These are phyloP conservation scores for Neolamprologus caudopunctatus DNA, from an alignment of 2,113 vertebrate species.

Conservation along the genomic window DNA sequence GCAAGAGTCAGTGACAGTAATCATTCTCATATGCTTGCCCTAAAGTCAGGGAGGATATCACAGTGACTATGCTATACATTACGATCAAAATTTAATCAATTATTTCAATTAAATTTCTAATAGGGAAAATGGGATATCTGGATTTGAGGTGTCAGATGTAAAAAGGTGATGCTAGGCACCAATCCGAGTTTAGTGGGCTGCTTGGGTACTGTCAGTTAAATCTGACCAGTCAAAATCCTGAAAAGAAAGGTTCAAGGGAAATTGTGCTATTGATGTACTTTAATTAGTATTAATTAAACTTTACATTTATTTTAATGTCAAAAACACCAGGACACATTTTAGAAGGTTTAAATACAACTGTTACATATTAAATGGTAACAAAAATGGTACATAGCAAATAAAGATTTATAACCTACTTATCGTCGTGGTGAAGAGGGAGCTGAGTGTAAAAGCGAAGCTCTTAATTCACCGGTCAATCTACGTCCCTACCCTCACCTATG, in stretches of 20 bases:
- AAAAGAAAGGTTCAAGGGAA: neutral
- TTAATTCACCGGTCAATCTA: no score
- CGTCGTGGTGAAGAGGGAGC: no score
- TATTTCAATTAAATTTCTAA: neutral
- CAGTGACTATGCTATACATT: neutral
- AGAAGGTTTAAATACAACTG: neutral
- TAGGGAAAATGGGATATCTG: neutral
- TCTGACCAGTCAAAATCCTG: neutral
- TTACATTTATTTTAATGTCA: neutral
- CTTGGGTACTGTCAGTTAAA: neutral
- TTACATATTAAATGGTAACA: neutral
- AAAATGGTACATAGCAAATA: neutral
- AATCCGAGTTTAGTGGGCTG: neutral
- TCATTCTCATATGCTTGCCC: neutral
- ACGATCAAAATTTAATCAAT: neutral
- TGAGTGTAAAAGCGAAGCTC: no score
- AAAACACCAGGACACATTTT: neutral
- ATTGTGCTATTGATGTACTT: neutral
- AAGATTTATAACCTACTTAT: neutral
- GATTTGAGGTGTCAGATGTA: neutral
- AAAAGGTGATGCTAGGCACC: neutral
- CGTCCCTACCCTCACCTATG: no score
- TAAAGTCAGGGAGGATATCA: neutral
- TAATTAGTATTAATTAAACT: neutral
- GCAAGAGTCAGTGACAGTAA: neutral